phyloP scores from a whole-genome alignment of 1,140 invertebrate species.

The Mizuhopecten yessoensis region DNA sequence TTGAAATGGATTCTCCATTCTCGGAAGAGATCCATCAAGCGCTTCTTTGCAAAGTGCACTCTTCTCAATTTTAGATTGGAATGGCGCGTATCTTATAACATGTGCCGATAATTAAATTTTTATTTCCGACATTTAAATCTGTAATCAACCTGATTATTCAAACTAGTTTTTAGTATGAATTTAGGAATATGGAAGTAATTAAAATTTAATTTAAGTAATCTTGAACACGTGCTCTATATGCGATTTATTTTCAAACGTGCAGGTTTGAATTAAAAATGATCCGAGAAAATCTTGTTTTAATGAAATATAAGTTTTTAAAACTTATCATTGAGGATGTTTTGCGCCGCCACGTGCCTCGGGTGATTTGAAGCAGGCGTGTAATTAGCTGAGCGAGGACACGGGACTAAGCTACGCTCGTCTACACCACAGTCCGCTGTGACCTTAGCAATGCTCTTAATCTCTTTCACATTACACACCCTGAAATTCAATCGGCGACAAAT shows the following conservation, averaged over 20 bases:
- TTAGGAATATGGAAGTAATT: too few species aligned
- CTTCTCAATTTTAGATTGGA: too few species aligned
- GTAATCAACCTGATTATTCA: too few species aligned
- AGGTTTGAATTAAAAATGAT: neutral
- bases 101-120: too few species aligned
- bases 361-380: neutral
- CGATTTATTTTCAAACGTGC: neutral
- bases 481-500: slow-evolving; percentile 5
- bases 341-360: neutral
- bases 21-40: too few species aligned
- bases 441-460: neutral
- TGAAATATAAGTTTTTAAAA: neutral
- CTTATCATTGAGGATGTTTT: neutral
- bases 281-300: neutral
- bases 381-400: neutral
- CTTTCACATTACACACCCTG: neutral
- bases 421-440: neutral
- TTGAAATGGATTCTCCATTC: too few species aligned
- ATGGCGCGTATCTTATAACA: too few species aligned
- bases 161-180: too few species aligned
- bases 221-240: neutral
- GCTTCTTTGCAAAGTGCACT: too few species aligned
- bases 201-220: neutral
- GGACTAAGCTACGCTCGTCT: neutral
- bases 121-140: too few species aligned